Evolutionary conservation across 2,888 invertebrate genomes (phyloP).

Genomic region (Herminia tarsipennalis): DNA sequence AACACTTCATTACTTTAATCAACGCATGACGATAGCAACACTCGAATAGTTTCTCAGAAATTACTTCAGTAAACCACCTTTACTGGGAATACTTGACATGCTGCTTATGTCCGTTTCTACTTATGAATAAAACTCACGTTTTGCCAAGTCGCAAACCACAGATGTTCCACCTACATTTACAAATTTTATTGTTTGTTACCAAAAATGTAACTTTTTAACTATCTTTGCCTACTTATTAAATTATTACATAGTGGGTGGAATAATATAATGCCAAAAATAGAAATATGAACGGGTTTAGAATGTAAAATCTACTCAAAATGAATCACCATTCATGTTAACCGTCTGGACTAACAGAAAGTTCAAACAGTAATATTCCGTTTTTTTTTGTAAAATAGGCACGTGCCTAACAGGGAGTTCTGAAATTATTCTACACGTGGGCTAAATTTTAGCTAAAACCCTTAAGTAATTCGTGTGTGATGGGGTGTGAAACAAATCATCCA

Average conservation of each 20-base stretch:
- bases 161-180: conserved; percentile 21
- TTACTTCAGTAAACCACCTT: conserved; percentile 20
- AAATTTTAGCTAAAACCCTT: too few relatives aligned
- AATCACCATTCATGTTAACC: not conserved
- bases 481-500: too few relatives aligned
- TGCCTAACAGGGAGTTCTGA: too few relatives aligned
- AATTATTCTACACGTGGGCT: too few relatives aligned
- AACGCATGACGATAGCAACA: conserved; percentile 49
- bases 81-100: conserved; percentile 29
- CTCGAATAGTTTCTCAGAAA: conserved; percentile 53
- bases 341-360: not conserved
- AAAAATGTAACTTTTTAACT: conserved; percentile 12
- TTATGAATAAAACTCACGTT: conserved; percentile 17
- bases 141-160: conserved; percentile 6
- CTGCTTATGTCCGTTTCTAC: conserved; percentile 12
- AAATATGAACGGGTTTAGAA: not conserved
- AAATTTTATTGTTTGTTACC: conserved; percentile 14
- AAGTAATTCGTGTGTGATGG: too few relatives aligned
- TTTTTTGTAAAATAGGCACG: too few relatives aligned
- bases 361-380: not conserved
- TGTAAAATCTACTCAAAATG: not conserved
- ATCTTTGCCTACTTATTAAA: too few relatives aligned
- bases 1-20: conserved; percentile 55
- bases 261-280: conserved; percentile 2
- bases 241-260: conserved; percentile 21